These are phyloP conservation scores for Antigone vipio DNA, from an alignment of 2,113 vertebrate species.

Conservation along the genomic window DNA sequence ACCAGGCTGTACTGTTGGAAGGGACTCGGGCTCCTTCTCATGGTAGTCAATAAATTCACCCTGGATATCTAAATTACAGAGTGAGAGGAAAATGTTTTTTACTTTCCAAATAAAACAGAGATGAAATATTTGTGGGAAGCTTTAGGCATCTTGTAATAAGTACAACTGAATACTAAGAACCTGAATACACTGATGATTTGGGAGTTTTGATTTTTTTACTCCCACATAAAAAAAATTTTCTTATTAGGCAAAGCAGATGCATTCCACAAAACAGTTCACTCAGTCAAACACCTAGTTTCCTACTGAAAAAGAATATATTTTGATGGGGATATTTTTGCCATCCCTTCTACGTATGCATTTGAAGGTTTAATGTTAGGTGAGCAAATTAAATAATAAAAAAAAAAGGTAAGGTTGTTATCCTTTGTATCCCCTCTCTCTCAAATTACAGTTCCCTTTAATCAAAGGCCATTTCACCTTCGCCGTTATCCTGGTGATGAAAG, in stretches of 20 bases:
- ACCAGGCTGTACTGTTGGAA: background rate
- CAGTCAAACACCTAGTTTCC: background rate
- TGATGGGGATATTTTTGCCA: background rate
- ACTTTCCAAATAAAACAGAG: background rate
- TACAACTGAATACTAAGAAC: background rate
- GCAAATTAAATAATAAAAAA: background rate
- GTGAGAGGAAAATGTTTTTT: background rate
- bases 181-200: background rate
- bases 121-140: background rate
- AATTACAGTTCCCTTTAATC: background rate
- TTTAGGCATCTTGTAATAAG: background rate
- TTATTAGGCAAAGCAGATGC: background rate
- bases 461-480: background rate
- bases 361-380: background rate
- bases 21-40: background rate
- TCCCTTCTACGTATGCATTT: background rate
- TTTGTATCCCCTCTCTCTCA: background rate
- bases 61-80: background rate
- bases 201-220: background rate
- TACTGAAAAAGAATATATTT: background rate
- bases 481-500: background rate
- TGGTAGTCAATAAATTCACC: background rate
- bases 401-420: background rate
- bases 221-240: background rate
- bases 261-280: background rate